Evolutionary conservation across 2,888 invertebrate species (phyloP), one percentile per base, ranked within the genome.

Genomic region (Apamea monoglypha): DNA sequence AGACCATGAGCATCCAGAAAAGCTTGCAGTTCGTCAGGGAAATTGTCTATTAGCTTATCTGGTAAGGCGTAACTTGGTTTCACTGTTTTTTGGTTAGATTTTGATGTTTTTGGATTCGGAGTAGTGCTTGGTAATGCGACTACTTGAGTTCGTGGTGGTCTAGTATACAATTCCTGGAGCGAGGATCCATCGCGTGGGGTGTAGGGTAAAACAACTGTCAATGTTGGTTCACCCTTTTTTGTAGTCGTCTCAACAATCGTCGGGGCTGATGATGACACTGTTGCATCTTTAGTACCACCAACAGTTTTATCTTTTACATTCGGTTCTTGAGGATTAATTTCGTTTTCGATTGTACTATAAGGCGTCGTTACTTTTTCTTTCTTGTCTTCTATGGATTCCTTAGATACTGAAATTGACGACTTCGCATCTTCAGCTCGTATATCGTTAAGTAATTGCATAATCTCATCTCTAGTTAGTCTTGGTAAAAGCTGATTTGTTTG

Each of bases 201-300:
- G 89, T 97, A 97, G 0, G 98, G 98, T 87, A 98, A 93, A 0
- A 98, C 98, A 0, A 98, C 97, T 97, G 97, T 98, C 32, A 98
- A 92, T 0, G 97, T 97, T 16, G 94, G 90, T 68, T 92, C 92
- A 63, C 88, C 90, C 73, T 90, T 91, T 75, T 93, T 94, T 6
- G 96, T 96, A 16, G 95, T 94, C 16, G 91, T 92, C 90, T 95
- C 94, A 59, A 92, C 56, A 29, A 84, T 87, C 16, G 90, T 82
- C 18, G 91, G 84, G n/a, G 87, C 78, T 36, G 91, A 82, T 47
- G 90, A 81, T 71, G 90, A 86, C 74, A 87, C 44, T 66, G 81
- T 78, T 0, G 74, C 44, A 29, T 91, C 82, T 74, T 86, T 91
- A 53, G 90, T 86, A 78, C 81, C 84, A 64, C 82, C 47, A 53